Evolutionary conservation across 2,888 invertebrate species (phyloP), one percentile per base, ranked within the genome.

Genomic region (Scaptodrosophila latifasciaeformis): DNA sequence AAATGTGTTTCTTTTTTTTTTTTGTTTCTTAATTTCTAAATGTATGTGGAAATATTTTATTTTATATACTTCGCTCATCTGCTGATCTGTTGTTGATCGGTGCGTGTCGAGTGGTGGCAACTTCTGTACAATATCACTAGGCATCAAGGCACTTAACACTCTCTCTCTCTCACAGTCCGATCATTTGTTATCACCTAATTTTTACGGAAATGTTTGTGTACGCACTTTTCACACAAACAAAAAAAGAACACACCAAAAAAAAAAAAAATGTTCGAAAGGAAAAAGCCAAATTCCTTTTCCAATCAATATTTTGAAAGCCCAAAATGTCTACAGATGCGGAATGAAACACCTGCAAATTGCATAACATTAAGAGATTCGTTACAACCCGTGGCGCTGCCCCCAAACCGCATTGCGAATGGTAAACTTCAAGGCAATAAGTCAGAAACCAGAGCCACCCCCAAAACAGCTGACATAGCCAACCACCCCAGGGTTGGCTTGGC

Each of bases 281-380:
- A 43, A 43, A 43, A 15, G 10, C n/a, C 27, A 27, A 18, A 13
- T 13, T 19, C 13, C 43, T 12, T 27, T 44, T 37, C 10, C 15
- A 7, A 27, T 24, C 27, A 24, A 4, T 10, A 12, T 9, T 29
- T 44, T 1, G 30, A 29, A 37, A 17, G 37, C 17, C 27, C 29
- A 44, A 59, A 62, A 64, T 62, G 60, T 71, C 58, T 60, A 69
- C 70, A 71, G 71, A 69, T 70, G 70, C 54, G 44, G 50, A 66
- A 52, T 59, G 54, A 62, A 76, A 75, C 76, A 76, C 76, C 76
- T 76, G 78, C 76, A 76, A 78, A 76, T 75, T 70, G 70, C 72
- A 66, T 44, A 78, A 78, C 78, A 78, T 70, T 42, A 54, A 64
- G 51, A 49, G 48, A 54, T 54, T 37, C 31, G 45, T 39, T 24